phyloP scores from a whole-genome alignment of 2,113 vertebrate genomes.

The Ancistrus triradiatus region DNA sequence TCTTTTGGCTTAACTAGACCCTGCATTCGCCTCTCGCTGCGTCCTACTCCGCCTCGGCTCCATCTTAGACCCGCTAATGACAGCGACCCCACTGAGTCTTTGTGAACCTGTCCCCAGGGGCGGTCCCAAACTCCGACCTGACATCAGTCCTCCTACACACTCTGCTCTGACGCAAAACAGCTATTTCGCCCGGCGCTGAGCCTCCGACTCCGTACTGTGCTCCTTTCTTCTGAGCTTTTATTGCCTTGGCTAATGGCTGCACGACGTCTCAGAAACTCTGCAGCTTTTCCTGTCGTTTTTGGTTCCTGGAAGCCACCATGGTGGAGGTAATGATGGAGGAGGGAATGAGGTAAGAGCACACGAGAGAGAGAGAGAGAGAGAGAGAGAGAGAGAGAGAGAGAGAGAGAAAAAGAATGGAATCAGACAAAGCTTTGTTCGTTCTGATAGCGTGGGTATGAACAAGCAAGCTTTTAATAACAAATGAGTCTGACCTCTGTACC shows the following conservation, averaged over 20 bases:
- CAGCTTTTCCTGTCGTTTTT: conserved; percentile 21
- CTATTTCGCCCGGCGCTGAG: conserved; percentile 30
- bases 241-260: conserved; percentile 42
- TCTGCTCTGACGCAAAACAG: conserved; percentile 34
- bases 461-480: conserved; percentile 46
- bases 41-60: conserved; percentile 7
- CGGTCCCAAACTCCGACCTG: conserved; percentile 33
- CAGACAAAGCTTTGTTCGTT: conserved; percentile 2
- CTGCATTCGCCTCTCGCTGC: conserved; percentile 1
- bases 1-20: conserved; percentile 6
- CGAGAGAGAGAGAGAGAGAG: not conserved
- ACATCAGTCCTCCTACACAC: conserved; percentile 39
- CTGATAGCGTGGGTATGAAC: conserved; percentile 30
- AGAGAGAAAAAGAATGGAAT: conserved; percentile 10
- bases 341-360: not conserved
- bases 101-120: conserved; percentile 45
- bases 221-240: conserved; percentile 39
- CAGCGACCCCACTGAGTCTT: conserved; percentile 50
- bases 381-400: conserved; percentile 1
- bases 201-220: conserved; percentile 34
- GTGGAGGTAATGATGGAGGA: conserved; percentile 40
- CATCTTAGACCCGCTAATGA: conserved; percentile 41
- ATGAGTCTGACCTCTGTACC: conserved; percentile 37
- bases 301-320: conserved; percentile 28
- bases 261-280: conserved; percentile 35